Base-by-base conservation (phyloP, 2,113 vertebrate species). In the Bos javanicus region DNA sequence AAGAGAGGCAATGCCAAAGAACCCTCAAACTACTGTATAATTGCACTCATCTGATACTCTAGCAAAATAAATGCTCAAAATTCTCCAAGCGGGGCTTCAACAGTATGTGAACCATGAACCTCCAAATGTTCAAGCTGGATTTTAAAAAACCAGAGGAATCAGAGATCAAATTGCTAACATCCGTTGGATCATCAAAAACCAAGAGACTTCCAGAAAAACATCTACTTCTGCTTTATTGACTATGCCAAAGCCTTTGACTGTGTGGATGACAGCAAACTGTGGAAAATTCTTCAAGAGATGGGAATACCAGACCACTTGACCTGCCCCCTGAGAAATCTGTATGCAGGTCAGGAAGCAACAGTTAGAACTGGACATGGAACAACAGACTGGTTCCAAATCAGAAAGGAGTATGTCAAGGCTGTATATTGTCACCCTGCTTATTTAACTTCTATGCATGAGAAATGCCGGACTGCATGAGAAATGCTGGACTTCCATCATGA, bases 31-130 rank as follows among this genome's bases (percentile, higher is more conserved):
- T 67, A 67, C 62, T 0, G 15, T 1, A 19, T 9, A 64, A 64
- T n/a, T 17, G 3, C 30, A n/a, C 7, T 64, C 30, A 64, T n/a
- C 15, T 64, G 7, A 67, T 33, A n/a, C 0, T 0, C 33, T 67
- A 67, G 62, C 4, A 67, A 67, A 67, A 4, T 67, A n/a, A 67
- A 67, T 67, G 16, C 33, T 67, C 16, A n/a, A n/a, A 67, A 67
- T 67, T 67, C 33, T 67, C 33, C 14, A n/a, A 67, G 1, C 30
- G 3, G n/a, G 62, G 3, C 30, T 16, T 62, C 60, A 62, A 33
- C 60, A 62, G 14, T 33, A 33, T 1, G 6, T 33, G 60, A 33
- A 62, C 60, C 3, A 0, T 62, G 30, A 33, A 62, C 14, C 14
- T 33, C 15, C 60, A 8, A 15, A n/a, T n/a, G 7, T 67, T n/a